Evolutionary conservation across 2,888 invertebrate species (phyloP).

Genomic region (Chelonus formosanus): DNA sequence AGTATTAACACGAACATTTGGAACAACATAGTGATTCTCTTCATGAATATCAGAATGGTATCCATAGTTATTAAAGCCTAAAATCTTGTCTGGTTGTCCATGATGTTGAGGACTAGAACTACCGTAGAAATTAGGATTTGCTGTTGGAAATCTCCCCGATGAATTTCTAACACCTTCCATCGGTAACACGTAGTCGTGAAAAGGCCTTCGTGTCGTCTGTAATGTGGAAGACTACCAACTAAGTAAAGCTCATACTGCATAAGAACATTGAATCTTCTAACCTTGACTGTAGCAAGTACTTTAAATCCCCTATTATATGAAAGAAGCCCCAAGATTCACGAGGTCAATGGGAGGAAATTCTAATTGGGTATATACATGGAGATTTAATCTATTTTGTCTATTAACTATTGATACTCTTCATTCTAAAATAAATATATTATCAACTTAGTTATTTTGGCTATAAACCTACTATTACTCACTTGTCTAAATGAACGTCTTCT

Average conservation of each 20-base stretch:
- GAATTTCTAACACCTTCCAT: slow-evolving; percentile 39
- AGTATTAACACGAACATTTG: slow-evolving; percentile 55
- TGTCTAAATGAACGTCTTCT: slow-evolving; percentile 54
- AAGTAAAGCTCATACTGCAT: slow-evolving; percentile 7
- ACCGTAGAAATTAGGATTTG: slow-evolving; percentile 55
- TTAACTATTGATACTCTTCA: not conserved
- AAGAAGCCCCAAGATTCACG: slow-evolving; percentile 23
- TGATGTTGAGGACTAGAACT: slow-evolving; percentile 48
- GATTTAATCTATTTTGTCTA: not conserved
- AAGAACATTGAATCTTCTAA: slow-evolving; percentile 1
- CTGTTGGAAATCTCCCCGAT: slow-evolving; percentile 33
- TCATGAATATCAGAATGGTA: slow-evolving; percentile 59
- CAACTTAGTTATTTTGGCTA: no score
- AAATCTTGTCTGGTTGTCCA: slow-evolving; percentile 38
- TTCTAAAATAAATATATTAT: no score
- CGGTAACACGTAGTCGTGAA: slow-evolving; percentile 57
- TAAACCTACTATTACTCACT: slow-evolving; percentile 42
- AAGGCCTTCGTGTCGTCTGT: slow-evolving; percentile 49
- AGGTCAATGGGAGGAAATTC: slow-evolving; percentile 23
- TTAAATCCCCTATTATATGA: slow-evolving; percentile 32
- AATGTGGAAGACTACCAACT: slow-evolving; percentile 17
- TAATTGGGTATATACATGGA: not conserved
- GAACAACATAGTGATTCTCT: slow-evolving; percentile 54
- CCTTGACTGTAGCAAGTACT: slow-evolving; percentile 15
- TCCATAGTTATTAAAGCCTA: slow-evolving; percentile 57